phyloP scores from a whole-genome alignment of 2,113 vertebrate genomes.

The Zosterops japonicus region DNA sequence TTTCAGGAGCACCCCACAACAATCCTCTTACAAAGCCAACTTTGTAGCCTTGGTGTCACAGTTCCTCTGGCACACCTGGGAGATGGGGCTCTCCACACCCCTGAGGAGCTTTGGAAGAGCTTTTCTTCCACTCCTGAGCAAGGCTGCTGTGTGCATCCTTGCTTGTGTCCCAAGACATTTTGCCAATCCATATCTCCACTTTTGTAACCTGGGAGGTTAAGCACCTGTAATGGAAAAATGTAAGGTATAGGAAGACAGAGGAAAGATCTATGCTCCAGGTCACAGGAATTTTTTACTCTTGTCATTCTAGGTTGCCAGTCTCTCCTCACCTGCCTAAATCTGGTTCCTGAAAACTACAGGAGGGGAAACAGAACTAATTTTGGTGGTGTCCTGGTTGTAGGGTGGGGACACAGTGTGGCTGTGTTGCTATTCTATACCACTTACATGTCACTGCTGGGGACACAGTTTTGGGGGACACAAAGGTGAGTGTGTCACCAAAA shows the following conservation, averaged over 20 bases:
- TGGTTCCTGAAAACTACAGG: background rate
- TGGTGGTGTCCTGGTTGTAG: too few species aligned
- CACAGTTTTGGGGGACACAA: background rate
- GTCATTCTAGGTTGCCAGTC: background rate
- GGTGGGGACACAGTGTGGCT: background rate
- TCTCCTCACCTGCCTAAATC: background rate
- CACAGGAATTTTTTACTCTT: background rate
- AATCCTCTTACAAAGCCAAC: background rate
- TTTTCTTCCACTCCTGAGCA: background rate
- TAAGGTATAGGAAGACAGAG: background rate
- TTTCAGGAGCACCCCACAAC: background rate
- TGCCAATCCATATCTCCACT: background rate
- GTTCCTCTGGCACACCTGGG: background rate
- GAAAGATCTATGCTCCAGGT: fast-evolving
- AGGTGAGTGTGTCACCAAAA: background rate
- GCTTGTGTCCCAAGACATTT: background rate
- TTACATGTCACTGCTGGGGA: background rate
- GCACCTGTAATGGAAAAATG: background rate
- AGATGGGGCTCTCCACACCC: background rate
- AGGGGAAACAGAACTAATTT: background rate
- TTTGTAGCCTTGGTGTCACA: background rate
- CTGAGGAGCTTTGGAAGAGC: background rate
- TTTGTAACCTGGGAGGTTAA: background rate
- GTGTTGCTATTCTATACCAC: background rate
- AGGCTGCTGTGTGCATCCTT: background rate